phyloP scores from a whole-genome alignment of 1,140 invertebrate species.

The Hermatobates lingyangjiaoensis region DNA sequence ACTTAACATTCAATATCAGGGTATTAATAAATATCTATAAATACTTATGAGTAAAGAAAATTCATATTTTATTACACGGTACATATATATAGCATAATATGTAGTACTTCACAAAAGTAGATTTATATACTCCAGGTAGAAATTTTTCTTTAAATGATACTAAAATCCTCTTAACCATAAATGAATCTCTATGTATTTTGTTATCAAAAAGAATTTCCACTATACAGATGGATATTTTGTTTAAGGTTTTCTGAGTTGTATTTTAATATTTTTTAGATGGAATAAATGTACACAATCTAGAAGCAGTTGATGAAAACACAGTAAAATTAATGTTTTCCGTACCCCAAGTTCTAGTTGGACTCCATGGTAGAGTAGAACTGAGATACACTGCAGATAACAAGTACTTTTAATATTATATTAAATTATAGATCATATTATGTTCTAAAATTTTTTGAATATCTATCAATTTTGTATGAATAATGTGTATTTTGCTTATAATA shows the following conservation, averaged over 20 bases:
- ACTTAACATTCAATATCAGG: no score
- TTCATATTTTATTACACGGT: no score
- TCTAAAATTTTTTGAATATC: no score
- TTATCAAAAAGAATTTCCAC: not conserved
- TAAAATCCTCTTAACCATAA: no score
- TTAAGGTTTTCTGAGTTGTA: not conserved
- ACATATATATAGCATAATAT: no score
- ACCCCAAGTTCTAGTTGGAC: slow-evolving; percentile 57
- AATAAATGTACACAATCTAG: slow-evolving; percentile 41
- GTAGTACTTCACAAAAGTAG: no score
- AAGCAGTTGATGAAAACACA: slow-evolving; percentile 54
- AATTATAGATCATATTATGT: no score
- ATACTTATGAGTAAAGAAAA: no score
- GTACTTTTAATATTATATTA: slow-evolving; percentile 33
- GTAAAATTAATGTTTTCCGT: slow-evolving; percentile 64
- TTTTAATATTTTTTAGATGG: slow-evolving; percentile 26
- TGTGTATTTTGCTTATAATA: not conserved
- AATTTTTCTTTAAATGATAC: no score
- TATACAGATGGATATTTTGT: not conserved
- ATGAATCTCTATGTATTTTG: slow-evolving; percentile 1
- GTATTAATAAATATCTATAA: no score
- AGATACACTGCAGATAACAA: slow-evolving; percentile 51
- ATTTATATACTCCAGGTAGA: no score
- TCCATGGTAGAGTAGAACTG: slow-evolving; percentile 63
- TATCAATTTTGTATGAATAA: not conserved